A percentile compares a stretch with the other conserved stretches of the same genome.
phyloP scores from a whole-genome alignment of 2,113 vertebrate genomes.

The Passer domesticus region DNA sequence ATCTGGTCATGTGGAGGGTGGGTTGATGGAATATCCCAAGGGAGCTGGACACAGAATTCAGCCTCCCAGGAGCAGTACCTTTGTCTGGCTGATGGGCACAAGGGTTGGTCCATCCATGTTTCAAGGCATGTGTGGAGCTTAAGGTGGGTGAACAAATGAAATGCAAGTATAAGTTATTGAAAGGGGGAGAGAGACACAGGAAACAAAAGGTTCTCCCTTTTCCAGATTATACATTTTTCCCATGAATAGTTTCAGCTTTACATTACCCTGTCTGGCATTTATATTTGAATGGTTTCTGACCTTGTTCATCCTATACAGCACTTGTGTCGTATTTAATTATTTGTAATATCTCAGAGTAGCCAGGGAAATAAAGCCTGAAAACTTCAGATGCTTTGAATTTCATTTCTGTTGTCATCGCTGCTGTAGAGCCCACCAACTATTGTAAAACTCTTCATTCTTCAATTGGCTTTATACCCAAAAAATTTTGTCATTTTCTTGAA shows the following conservation, averaged over 20 bases:
- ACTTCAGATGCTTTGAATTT: slow-evolving; percentile 6
- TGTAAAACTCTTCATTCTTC: background rate
- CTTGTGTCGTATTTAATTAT: slow-evolving; percentile 42
- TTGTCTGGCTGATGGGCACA: background rate
- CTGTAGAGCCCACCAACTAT: background rate
- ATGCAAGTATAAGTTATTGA: background rate
- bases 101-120: background rate
- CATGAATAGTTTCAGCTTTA: slow-evolving; percentile 14
- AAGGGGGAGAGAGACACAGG: background rate
- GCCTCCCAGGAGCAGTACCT: background rate
- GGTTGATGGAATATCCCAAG: background rate
- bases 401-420: slow-evolving; percentile 17
- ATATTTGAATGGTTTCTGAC: slow-evolving; percentile 27
- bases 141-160: background rate
- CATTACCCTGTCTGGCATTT: background rate
- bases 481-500: background rate
- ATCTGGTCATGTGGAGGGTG: background rate
- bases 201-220: background rate
- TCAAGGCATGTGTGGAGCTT: background rate
- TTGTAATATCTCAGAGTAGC: background rate
- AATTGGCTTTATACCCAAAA: background rate
- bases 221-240: slow-evolving; percentile 13
- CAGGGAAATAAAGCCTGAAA: background rate
- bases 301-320: slow-evolving; percentile 23
- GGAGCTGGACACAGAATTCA: background rate